Conservation (phyloP, 2,113 vertebrate genomes). For the Sebastes schlegelii region DNA sequence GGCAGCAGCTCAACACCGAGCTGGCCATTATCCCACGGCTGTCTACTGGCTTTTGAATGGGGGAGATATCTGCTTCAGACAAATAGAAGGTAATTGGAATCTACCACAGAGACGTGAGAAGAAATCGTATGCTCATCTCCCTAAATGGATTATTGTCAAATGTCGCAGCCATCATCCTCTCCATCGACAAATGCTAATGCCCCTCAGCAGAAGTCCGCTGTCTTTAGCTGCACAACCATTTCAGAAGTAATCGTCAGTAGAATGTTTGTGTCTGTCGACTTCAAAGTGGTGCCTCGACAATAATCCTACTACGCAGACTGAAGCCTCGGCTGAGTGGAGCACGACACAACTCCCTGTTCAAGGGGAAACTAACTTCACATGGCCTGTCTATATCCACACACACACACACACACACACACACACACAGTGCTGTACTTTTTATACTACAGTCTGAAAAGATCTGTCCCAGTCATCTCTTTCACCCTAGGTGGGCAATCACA, state of each 20-base stretch:
- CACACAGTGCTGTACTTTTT: not conserved
- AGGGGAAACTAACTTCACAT: conserved; percentile 1
- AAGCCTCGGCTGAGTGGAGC: not conserved
- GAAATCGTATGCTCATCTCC: conserved; percentile 1
- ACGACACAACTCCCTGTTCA: not conserved
- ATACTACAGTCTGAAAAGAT: not conserved
- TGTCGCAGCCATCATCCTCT: not conserved
- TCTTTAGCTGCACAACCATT: not conserved
- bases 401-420: not conserved
- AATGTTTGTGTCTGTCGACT: conserved; percentile 3
- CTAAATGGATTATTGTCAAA: conserved; percentile 40
- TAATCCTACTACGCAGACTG: conserved; percentile 13
- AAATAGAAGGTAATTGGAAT: conserved; percentile 39
- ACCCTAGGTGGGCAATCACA: not conserved
- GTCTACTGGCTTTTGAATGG: conserved; percentile 23
- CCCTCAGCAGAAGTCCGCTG: not conserved
- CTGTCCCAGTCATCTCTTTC: not conserved
- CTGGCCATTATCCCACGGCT: conserved; percentile 17
- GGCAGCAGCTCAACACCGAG: conserved; percentile 13
- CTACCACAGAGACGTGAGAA: conserved; percentile 14
- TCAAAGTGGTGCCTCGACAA: not conserved
- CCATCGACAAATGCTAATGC: conserved; percentile 37
- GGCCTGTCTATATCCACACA: not conserved
- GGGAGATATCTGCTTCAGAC: conserved; percentile 35
- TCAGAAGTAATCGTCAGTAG: not conserved